A percentile compares a stretch with the other conserved stretches of the same genome.
These are phyloP conservation scores for Anomalospiza imberbis DNA, from an alignment of 2,797 vertebrate genomes.

Conservation along the genomic window DNA sequence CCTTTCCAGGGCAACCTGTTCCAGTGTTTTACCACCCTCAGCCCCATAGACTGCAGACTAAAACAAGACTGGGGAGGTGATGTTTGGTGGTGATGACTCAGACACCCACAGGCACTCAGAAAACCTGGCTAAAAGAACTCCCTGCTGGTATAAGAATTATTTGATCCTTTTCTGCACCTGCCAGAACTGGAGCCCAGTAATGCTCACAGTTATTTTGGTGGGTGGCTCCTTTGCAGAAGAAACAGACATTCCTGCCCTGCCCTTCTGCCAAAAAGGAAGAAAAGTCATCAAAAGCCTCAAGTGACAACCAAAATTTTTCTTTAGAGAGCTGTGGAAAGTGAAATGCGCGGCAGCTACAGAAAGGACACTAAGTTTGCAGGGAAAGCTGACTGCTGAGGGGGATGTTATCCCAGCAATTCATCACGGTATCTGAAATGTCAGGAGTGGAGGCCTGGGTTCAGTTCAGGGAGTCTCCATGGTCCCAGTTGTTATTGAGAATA, in stretches of 20 bases:
- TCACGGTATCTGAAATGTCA: constrained; percentile 6
- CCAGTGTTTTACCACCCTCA: neutral
- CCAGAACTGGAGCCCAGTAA: neutral
- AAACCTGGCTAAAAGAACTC: neutral
- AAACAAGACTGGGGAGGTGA: neutral
- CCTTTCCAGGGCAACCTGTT: neutral
- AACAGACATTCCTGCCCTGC: neutral
- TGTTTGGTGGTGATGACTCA: neutral
- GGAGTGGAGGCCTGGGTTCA: neutral
- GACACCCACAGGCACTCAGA: neutral
- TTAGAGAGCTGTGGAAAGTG: neutral
- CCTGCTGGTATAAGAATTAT: neutral
- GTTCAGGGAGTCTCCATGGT: constrained; percentile 22
- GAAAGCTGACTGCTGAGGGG: neutral
- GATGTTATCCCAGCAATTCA: constrained; percentile 39
- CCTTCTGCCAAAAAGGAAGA: neutral
- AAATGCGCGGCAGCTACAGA: neutral
- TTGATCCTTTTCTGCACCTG: neutral
- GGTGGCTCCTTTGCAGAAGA: neutral
- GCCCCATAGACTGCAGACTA: rapidly evolving
- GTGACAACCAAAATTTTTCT: neutral
- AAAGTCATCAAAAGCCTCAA: neutral
- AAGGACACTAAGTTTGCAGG: neutral
- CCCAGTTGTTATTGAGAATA: constrained; percentile 48
- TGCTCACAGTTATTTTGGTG: neutral